Conservation (phyloP, 2,888 invertebrate genomes). For the Laothoe populi region DNA sequence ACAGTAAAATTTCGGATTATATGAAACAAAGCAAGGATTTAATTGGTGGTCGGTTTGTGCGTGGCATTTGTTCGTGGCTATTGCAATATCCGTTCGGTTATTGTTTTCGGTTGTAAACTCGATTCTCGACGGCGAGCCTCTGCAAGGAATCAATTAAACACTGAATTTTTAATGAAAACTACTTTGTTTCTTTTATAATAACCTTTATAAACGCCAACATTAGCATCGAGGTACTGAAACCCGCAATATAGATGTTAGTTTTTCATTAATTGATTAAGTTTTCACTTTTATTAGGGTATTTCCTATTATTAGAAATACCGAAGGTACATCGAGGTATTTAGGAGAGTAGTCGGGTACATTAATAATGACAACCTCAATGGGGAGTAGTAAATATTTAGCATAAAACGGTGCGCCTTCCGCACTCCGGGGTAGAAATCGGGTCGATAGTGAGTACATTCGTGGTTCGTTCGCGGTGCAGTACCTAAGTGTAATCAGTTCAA, state of each 20-base stretch:
- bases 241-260: background rate
- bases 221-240: background rate
- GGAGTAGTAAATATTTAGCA: too few species aligned
- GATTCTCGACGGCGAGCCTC: slow-evolving; percentile 31
- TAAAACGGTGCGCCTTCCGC: too few species aligned
- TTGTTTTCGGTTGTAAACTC: slow-evolving; percentile 57
- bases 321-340: too few species aligned
- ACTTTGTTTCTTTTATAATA: slow-evolving; percentile 8
- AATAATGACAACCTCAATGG: too few species aligned
- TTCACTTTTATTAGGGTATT: too few species aligned
- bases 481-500: too few species aligned
- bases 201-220: slow-evolving; percentile 4
- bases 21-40: slow-evolving; percentile 81
- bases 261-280: background rate
- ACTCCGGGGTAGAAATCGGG: too few species aligned
- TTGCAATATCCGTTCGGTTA: slow-evolving; percentile 53
- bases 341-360: too few species aligned
- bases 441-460: too few species aligned
- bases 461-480: too few species aligned
- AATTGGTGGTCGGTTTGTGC: slow-evolving; percentile 74
- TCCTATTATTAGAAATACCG: too few species aligned
- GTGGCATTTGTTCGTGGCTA: slow-evolving; percentile 42
- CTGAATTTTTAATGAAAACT: slow-evolving; percentile 43
- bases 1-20: slow-evolving; percentile 83
- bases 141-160: slow-evolving; percentile 41